Conservation (phyloP, 2,888 invertebrate species). For the Tupiocoris notatus region DNA sequence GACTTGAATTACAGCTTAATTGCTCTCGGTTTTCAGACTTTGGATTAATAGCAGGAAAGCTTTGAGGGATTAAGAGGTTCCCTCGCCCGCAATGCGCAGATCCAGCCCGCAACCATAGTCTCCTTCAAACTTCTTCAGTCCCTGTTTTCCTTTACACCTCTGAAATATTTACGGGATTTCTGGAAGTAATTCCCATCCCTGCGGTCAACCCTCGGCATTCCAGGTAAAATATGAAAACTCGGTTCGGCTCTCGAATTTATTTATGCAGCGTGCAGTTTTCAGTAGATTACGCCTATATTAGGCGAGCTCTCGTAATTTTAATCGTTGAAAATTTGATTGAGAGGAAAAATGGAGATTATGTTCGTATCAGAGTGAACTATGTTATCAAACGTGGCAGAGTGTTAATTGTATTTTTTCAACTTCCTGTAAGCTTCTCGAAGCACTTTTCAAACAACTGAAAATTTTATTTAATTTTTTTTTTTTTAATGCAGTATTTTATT, state of each 20-base stretch:
- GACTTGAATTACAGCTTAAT: conserved; percentile 38
- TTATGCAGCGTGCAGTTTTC: neutral
- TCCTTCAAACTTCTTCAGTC: neutral
- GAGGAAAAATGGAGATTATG: too few relatives aligned
- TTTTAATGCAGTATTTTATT: too few relatives aligned
- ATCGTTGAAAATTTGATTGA: too few relatives aligned
- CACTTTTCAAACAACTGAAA: too few relatives aligned
- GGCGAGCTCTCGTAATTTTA: too few relatives aligned
- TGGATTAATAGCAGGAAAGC: conserved; percentile 41
- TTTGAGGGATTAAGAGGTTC: conserved; percentile 42
- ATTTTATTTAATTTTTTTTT: too few relatives aligned
- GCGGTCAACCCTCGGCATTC: conserved; percentile 18
- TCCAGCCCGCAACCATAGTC: neutral
- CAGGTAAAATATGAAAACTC: conserved; percentile 16
- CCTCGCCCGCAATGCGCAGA: conserved; percentile 37
- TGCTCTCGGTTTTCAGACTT: conserved; percentile 39
- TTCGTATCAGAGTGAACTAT: too few relatives aligned
- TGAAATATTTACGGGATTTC: conserved; percentile 29
- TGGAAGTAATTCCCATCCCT: conserved; percentile 26
- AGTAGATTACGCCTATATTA: neutral
- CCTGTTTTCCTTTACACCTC: conserved; percentile 2
- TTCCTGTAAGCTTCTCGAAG: too few relatives aligned
- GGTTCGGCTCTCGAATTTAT: neutral
- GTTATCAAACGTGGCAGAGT: too few relatives aligned
- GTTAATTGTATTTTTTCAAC: too few relatives aligned